Evolutionary conservation across 2,888 invertebrate species (phyloP), one percentile per base, ranked within the genome.

Genomic region (Euspilapteryx auroguttella): DNA sequence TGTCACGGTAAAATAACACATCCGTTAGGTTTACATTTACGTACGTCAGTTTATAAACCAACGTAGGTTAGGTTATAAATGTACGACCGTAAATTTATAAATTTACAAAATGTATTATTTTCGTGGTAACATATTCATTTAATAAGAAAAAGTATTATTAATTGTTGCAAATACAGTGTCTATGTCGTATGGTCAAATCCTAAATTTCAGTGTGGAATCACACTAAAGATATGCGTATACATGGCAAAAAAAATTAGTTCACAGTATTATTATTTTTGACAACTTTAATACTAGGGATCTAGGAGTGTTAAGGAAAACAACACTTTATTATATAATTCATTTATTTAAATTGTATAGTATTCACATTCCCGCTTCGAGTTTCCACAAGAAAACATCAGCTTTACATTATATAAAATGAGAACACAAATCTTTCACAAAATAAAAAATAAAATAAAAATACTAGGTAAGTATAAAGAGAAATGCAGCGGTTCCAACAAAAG

Each of bases 281-380:
- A 5, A 17, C 17, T 17, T 5, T 6, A 17, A 8, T 17, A 5
- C 17, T 8, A 6, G 8, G 8, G 8, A 17, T 5, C 17, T 5
- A 17, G 11, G 6, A 7, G 24, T 7, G 12, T 11, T 12, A 27
- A 28, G 13, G 12, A 28, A 1, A 22, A 22, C 21, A 12, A 11
- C 14, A 22, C 4, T 14, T 12, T 24, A 66, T 71, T 73, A 69
- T 73, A 73, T 73, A 73, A 73, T 73, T 73, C 69, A 73, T 75
- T 75, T 75, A 75, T 75, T 75, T 66, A 62, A 73, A 66, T 64
- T 65, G 63, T 66, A 66, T 64, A 66, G 58, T 73, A 71, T 75
- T 71, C 75, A 75, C 73, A 75, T 68, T 59, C 58, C 63, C 54
- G 65, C 69, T 59, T 62, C 52, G 53, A 49, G 62, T 69, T 63